These are phyloP conservation scores for Pseudochaenichthys georgianus DNA, from an alignment of 2,797 vertebrate species.

Conservation along the genomic window DNA sequence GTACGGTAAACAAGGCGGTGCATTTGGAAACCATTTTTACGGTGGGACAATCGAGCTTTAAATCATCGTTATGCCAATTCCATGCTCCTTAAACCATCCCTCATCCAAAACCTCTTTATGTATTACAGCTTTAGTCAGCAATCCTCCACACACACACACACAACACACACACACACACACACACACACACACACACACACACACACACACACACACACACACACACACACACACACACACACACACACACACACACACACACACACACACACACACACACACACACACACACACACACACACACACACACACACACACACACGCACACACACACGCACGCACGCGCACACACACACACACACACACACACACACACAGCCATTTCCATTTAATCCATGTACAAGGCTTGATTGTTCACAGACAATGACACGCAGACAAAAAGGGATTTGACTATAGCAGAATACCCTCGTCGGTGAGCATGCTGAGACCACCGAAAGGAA, in stretches of 20 bases:
- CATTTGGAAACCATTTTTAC: slow-evolving; percentile 63
- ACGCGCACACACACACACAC: slow-evolving; percentile 1
- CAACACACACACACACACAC: too few species aligned
- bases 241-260: too few species aligned
- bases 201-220: too few species aligned
- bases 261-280: too few species aligned
- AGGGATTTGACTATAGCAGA: slow-evolving; percentile 72
- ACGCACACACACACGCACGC: slow-evolving; percentile 5
- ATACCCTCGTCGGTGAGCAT: slow-evolving; percentile 58
- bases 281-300: too few species aligned
- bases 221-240: too few species aligned
- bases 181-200: too few species aligned
- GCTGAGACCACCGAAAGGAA: slow-evolving; percentile 36
- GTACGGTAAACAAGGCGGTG: slow-evolving; percentile 25
- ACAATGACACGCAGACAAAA: slow-evolving; percentile 80
- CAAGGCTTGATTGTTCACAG: slow-evolving; percentile 73
- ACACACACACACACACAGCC: slow-evolving; percentile 32
- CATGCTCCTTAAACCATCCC: slow-evolving; percentile 74
- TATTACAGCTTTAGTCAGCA: slow-evolving; percentile 77
- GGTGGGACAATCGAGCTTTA: slow-evolving; percentile 60
- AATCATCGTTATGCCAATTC: slow-evolving; percentile 78
- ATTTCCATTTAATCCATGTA: slow-evolving; percentile 81
- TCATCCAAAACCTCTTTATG: slow-evolving; percentile 75
- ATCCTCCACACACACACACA: too few species aligned
- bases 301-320: slow-evolving; percentile 17